Evolutionary conservation across 2,797 vertebrate species (phyloP).

Genomic region (Glossophaga mutica): DNA sequence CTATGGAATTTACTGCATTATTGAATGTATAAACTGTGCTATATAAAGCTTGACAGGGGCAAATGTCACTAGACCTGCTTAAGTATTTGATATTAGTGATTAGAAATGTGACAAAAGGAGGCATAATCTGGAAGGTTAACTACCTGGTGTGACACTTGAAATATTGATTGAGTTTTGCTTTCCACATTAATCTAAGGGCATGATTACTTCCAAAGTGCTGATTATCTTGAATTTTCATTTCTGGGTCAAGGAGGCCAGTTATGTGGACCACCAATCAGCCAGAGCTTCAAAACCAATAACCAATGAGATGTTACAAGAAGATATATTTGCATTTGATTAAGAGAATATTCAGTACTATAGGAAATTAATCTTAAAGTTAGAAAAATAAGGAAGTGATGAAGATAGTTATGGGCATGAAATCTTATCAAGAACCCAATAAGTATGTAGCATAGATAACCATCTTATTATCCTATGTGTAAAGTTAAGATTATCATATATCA

Average conservation of each 20-base stretch:
- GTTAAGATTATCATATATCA: background rate
- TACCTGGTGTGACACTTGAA: background rate
- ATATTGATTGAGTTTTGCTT: background rate
- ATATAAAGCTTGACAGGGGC: background rate
- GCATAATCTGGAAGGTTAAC: background rate
- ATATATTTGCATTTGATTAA: conserved; percentile 58
- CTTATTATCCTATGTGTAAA: background rate
- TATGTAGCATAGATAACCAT: background rate
- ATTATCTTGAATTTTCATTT: conserved; percentile 27
- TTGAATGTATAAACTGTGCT: background rate
- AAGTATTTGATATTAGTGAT: background rate
- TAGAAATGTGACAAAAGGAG: background rate
- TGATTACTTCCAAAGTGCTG: conserved; percentile 34
- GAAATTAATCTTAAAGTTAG: conserved; percentile 11
- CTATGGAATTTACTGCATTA: background rate
- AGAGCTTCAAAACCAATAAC: conserved; percentile 7
- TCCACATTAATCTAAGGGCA: background rate
- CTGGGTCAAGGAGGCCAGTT: background rate
- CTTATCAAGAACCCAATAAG: background rate
- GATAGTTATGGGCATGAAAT: background rate
- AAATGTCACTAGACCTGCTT: background rate
- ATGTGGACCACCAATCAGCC: background rate
- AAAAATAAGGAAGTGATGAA: conserved; percentile 8
- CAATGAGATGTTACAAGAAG: conserved; percentile 12
- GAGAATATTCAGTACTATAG: background rate